Evolutionary conservation across 2,797 vertebrate genomes (phyloP), one percentile per base, ranked within the genome.

Genomic region (Columba guinea): DNA sequence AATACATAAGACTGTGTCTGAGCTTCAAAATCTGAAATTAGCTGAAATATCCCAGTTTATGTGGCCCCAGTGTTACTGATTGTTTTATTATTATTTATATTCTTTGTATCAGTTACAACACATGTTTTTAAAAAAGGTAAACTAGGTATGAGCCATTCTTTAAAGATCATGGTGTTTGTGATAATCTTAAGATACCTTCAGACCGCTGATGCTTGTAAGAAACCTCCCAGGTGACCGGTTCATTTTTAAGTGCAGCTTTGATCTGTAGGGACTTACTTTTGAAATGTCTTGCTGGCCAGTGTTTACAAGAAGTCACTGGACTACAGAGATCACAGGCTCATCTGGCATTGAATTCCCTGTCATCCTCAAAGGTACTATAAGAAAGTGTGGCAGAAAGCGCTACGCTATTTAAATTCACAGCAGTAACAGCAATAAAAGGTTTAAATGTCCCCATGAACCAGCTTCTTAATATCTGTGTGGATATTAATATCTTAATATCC

Each of bases 381-480:
- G 85, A 86, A 91, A 71, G n/a, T 6, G 46, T 21, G 60, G 63
- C 84, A 84, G 80, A 74, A 93, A 82, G 56, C 1, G 1, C 18
- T 46, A 37, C 44, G 64, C 58, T 79, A 82, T 88, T 95, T 90
- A 82, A 94, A 96, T 74, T 95, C 91, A 70, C 85, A 90, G 83
- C 74, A 49, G 80, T 59, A 76, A 65, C 52, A 84, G 80, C 90
- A 93, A 80, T 68, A 90, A 96, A 94, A 64, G 55, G 67, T 87
- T 96, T 91, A 79, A 94, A 90, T 48, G 49, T 41, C 93, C 74
- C 78, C 53, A 63, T 7, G 24, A 94, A 95, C 26, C 63, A 79
- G 32, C 30, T 70, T 88, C 85, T 79, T 93, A 90, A 88, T 87
- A 60, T 83, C 69, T 46, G 9, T 63, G 68, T 84, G 68, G 68